A percentile compares a stretch with the other conserved stretches of the same genome.
Conservation (phyloP, 2,113 vertebrate genomes). For the Sarotherodon lohbergeri region DNA sequence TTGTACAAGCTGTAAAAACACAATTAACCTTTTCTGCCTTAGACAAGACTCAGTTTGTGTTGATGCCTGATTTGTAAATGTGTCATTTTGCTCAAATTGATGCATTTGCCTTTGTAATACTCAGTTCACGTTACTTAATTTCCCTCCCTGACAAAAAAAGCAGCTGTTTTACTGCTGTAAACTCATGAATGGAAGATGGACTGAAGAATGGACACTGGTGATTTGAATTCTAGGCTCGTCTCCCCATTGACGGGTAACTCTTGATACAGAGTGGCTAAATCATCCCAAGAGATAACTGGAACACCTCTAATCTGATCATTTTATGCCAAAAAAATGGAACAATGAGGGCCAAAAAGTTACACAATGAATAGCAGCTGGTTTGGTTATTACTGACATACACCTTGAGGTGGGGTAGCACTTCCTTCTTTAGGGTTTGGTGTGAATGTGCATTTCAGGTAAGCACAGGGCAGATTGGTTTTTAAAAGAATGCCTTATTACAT, state of each 20-base stretch:
- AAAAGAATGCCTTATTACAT: conserved; percentile 34
- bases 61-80: not conserved
- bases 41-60: not conserved
- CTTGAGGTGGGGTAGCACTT: not conserved
- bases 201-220: not conserved
- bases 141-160: not conserved
- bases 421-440: not conserved
- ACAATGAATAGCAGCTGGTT: conserved; percentile 1
- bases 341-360: conserved; percentile 1
- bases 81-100: not conserved
- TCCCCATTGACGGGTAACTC: not conserved
- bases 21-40: not conserved
- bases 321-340: not conserved
- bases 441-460: not conserved
- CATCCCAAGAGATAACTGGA: not conserved
- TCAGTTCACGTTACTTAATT: not conserved
- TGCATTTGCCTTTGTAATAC: not conserved
- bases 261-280: conserved; percentile 14
- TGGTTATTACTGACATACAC: conserved; percentile 6
- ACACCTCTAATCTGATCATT: conserved; percentile 35
- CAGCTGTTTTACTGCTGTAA: not conserved
- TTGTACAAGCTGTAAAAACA: not conserved
- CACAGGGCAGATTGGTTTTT: not conserved
- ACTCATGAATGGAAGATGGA: not conserved
- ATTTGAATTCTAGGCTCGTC: conserved; percentile 35